Base-by-base conservation (phyloP, 2,113 vertebrate species). In the Perca schrenkii region DNA sequence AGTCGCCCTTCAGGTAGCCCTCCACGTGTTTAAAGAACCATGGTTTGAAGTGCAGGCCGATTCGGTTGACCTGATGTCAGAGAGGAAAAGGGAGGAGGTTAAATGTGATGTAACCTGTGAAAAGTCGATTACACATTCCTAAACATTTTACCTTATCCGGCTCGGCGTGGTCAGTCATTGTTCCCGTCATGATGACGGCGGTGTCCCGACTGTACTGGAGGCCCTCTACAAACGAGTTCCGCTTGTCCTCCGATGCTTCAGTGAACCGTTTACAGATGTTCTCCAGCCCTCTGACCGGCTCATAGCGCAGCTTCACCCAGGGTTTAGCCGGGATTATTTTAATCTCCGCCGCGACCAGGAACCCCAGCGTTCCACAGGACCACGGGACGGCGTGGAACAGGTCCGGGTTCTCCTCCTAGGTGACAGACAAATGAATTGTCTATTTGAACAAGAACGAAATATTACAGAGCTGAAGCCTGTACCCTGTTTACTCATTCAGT, bases 1-100 rank as follows among this genome's bases (percentile, higher is more conserved):
- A 62, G 84, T 95, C 92, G 16, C 81, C 86, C 78, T 91, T 96
- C 91, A 99, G 92, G 91, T 96, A 98, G 13, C 96, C 92, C 91
- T 98, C 96, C 91, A 98, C 98, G 1, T 99, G 98, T 88, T 97
- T 97, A 64, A 98, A 99, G 96, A 99, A 99, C 98, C 98, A 99
- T 0, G 98, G 97, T 92, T 99, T 99, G 88, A 97, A 99, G 95
- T 98, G 97, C 81, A 90, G 95, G 34, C 98, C 98, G 71, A 99
- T 99, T 89, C 93, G 95, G 86, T 99, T 99, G 69, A 98, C 94
- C 98, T 99, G 80, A 19, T 0, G 19, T 61, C 77, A 88, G 14
- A 50, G 28, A 79, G 6, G 49, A 56, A 36, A 74, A 7, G 12
- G 8, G 40, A 43, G 16, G 3, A 62, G 28, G 34, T 70, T 22